These are phyloP conservation scores for Cynocephalus volans DNA, from an alignment of 2,113 vertebrate genomes.

Conservation along the genomic window DNA sequence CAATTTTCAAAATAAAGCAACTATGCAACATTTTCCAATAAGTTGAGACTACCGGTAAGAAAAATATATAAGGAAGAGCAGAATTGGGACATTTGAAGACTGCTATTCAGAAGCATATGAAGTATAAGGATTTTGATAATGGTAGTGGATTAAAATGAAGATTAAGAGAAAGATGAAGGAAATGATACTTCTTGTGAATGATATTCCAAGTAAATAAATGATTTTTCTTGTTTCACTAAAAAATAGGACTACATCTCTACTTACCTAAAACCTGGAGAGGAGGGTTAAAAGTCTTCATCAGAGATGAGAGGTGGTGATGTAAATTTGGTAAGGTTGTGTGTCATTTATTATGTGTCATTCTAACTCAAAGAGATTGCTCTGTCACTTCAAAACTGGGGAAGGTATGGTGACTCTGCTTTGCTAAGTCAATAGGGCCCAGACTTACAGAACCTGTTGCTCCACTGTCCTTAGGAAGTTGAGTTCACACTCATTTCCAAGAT, in stretches of 20 bases:
- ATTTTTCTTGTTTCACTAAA: neutral
- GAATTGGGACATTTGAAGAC: too few species aligned
- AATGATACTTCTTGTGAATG: neutral
- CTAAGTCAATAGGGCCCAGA: neutral
- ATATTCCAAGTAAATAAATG: neutral
- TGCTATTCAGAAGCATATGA: neutral
- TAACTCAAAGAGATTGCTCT: neutral
- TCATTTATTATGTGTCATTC: neutral
- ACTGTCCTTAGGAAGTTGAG: too few species aligned
- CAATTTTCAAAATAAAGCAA: neutral
- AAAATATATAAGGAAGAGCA: neutral
- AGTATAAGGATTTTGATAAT: too few species aligned
- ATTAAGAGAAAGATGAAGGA: neutral
- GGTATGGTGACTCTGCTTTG: neutral
- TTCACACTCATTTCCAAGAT: neutral
- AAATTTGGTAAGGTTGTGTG: neutral
- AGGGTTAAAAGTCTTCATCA: neutral
- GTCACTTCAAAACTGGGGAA: neutral
- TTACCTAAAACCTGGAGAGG: neutral
- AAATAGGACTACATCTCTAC: neutral
- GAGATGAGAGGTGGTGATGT: neutral
- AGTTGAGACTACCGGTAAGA: neutral
- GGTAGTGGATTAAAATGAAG: neutral
- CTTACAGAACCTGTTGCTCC: neutral
- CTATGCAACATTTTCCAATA: neutral